Base-by-base conservation (phyloP, 2,888 invertebrate genomes). In the Drosophila falleni region DNA sequence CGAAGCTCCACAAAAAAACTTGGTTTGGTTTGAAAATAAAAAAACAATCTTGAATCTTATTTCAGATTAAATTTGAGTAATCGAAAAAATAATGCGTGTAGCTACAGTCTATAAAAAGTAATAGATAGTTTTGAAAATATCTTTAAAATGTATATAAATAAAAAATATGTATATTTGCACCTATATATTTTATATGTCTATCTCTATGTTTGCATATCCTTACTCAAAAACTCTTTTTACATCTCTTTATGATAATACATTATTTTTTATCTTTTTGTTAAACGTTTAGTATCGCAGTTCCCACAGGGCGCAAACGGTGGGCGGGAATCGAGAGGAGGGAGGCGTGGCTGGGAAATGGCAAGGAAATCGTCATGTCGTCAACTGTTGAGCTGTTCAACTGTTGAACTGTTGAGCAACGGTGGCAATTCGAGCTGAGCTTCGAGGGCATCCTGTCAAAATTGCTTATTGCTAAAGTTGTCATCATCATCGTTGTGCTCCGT, bases 381-480 rank as follows among this genome's bases (percentile, higher is more conserved):
- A 73, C 63, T 64, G 65, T 60, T 69, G 82, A 63, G 67, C 56
- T n/a, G n/a, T n/a, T n/a, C n/a, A n/a, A n/a, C n/a, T n/a, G n/a
- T n/a, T n/a, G n/a, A 70, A 73, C 63, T 64, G 65, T 60, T 69
- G 82, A 63, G 67, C 56, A 75, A 63, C 76, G 66, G 55, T 66
- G 67, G 56, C 83, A 75, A 70, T 75, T 75, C 66, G 63, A 71
- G 60, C 72, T 79, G 72, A 82, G 67, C 71, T 71, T 67, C 61
- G 37, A 47, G 59, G 31, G 55, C 71, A 65, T 78, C 82, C 78
- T 71, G 82, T 81, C 70, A 44, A 59, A 75, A 63, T 74, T 68
- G 74, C 74, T 88, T 71, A 75, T 68, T 69, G 78, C 73, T 39
- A 63, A 71, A 86, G 77, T 80, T 82, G 67, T 73, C 70, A 74